Base-by-base conservation (phyloP, 1,140 invertebrate species). In the Manduca sexta region DNA sequence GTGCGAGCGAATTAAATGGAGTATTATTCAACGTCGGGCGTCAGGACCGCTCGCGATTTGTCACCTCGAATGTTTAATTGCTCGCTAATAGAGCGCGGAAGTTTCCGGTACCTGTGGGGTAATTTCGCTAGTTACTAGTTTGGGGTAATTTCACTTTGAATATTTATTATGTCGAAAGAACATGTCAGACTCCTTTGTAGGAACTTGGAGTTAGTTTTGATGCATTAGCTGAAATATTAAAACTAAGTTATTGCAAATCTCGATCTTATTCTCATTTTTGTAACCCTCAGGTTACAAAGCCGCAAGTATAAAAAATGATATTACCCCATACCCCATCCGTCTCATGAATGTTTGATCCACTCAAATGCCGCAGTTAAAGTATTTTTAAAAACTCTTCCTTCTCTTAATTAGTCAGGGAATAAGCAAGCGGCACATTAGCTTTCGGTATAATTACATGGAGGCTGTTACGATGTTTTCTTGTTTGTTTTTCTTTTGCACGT, bases 391-490 rank as follows among this genome's bases (percentile, higher is more conserved):
- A 72, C 64, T 71, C 65, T 73, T 74, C 70, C 75, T 71, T 54
- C 61, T 76, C 71, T 77, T 85, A 85, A 85, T 85, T 85, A 81
- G 77, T 74, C 71, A 61, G 70, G 70, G 77, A 74, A 85, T 80
- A 84, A 83, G 74, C 81, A 81, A 75, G 66, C 67, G 72, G 75
- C 70, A 80, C 74, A 82, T 84, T 84, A 79, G 75, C 78, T 78
- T 61, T 78, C 68, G 58, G 62, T 70, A 81, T 84, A 84, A 84
- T 84, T 84, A 80, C 77, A 63, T 53, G 33, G 59, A 64, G 67
- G 72, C 62, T 61, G 59, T 67, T 72, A 61, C 54, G 43, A 47
- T 67, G 49, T 52, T 56, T 64, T 64, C 52, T 52, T 49, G 29
- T 46, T 64, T 60, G 26, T 30, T 61, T 72, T 61, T 69, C 60